Percentiles rank a stretch among this genome's conserved stretches.
Evolutionary conservation across 2,113 vertebrate genomes (phyloP).

Genomic region (Psettodes erumei): DNA sequence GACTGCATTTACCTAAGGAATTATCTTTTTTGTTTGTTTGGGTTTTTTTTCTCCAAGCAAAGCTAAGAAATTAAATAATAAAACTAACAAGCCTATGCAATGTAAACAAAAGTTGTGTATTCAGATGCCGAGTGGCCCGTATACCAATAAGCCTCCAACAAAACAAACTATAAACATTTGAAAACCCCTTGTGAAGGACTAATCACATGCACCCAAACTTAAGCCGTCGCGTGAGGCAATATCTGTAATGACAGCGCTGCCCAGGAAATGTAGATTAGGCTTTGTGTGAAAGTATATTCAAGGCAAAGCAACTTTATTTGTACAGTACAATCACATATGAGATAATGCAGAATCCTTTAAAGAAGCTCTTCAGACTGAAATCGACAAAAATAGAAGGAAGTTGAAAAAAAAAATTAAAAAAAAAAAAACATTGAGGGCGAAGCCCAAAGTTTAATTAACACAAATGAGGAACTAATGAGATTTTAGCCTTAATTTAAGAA

Average conservation of each 20-base stretch:
- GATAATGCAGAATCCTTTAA: not conserved
- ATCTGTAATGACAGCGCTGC: not conserved
- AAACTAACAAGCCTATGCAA: not conserved
- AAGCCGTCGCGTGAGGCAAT: not conserved
- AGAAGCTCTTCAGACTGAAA: not conserved
- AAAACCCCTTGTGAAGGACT: rapidly evolving
- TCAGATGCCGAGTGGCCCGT: not conserved
- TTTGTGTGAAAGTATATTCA: not conserved
- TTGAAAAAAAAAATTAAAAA: not conserved
- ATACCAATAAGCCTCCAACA: not conserved
- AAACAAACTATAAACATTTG: constrained; percentile 2
- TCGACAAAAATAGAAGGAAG: not conserved
- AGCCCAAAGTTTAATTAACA: not conserved
- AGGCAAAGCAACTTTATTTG: not conserved
- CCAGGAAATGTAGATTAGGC: not conserved
- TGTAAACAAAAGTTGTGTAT: not conserved
- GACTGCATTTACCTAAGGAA: constrained; percentile 2
- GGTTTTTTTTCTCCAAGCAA: not conserved
- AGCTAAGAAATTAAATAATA: not conserved
- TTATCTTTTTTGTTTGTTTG: constrained; percentile 11
- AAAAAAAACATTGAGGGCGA: not conserved
- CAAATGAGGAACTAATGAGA: not conserved
- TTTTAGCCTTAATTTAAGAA: not conserved
- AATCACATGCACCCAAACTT: not conserved
- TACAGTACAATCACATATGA: not conserved